Percentiles rank a stretch among this genome's conserved stretches.
Evolutionary conservation across 2,113 vertebrate species (phyloP).

Genomic region (Tichodroma muraria): DNA sequence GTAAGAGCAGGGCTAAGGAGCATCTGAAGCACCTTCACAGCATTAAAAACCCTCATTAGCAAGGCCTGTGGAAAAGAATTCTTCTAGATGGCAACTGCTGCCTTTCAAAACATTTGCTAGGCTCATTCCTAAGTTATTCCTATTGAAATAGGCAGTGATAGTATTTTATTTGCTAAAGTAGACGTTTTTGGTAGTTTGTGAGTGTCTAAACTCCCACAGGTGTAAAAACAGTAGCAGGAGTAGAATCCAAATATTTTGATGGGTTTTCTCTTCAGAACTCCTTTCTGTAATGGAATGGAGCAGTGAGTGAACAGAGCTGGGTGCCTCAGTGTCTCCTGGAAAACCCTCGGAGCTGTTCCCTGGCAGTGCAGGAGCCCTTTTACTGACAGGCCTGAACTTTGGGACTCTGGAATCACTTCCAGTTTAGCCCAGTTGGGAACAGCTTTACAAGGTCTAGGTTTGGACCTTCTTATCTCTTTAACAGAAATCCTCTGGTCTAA

Average conservation of each 20-base stretch:
- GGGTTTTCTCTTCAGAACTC: not conserved
- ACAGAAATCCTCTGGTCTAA: not conserved
- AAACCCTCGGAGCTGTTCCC: not conserved
- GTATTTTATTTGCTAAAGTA: not conserved
- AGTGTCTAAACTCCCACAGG: not conserved
- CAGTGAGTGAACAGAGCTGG: not conserved
- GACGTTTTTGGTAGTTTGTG: not conserved
- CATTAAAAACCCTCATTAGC: not conserved
- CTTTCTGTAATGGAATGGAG: not conserved
- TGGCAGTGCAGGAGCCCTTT: not conserved
- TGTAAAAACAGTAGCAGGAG: not conserved
- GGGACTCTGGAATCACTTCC: not conserved
- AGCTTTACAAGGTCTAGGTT: not conserved
- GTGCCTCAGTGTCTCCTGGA: not conserved
- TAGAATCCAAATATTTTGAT: not conserved
- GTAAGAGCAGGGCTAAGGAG: not conserved
- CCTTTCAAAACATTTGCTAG: not conserved
- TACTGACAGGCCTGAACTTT: not conserved
- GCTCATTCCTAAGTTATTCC: not conserved
- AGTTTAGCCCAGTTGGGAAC: not conserved
- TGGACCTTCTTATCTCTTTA: not conserved
- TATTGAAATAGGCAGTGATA: not conserved
- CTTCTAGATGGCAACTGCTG: not conserved
- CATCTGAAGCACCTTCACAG: not conserved
- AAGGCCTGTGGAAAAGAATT: not conserved